phyloP scores from a whole-genome alignment of 37 sponge, comb jelly and placozoan species.

The Aplysina aerophoba region DNA sequence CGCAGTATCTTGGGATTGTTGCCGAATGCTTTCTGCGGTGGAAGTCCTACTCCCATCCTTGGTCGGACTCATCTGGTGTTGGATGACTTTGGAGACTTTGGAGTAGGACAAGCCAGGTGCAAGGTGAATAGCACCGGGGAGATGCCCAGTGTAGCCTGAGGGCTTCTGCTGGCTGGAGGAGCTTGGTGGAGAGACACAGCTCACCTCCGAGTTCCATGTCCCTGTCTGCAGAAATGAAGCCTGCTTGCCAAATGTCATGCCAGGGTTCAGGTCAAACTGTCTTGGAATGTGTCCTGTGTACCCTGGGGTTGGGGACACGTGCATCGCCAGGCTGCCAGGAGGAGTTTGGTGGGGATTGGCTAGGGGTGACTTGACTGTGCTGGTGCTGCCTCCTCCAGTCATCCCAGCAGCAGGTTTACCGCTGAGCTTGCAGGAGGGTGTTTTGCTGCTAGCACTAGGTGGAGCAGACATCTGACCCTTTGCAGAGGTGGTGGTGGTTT shows the following conservation, averaged over 20 bases:
- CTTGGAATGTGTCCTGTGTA: constrained; percentile 27
- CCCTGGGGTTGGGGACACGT: background rate
- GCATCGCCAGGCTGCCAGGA: too few relatives aligned
- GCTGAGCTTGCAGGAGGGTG: too few relatives aligned
- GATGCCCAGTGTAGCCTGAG: constrained; percentile 18
- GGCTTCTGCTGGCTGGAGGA: constrained; percentile 14
- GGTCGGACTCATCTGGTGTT: constrained; percentile 5
- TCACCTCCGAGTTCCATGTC: constrained; percentile 10
- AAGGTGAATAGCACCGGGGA: constrained; percentile 25
- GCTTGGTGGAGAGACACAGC: background rate
- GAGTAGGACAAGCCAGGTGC: constrained; percentile 20
- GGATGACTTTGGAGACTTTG: constrained; percentile 5
- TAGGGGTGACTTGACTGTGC: too few relatives aligned
- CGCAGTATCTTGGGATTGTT: background rate
- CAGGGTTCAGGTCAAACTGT: constrained; percentile 1
- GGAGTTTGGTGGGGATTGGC: too few relatives aligned
- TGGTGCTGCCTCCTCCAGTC: too few relatives aligned
- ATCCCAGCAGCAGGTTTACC: too few relatives aligned
- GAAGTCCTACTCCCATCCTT: background rate
- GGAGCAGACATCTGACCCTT: too few relatives aligned
- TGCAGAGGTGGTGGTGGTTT: too few relatives aligned
- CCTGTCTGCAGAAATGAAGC: background rate
- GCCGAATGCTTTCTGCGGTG: background rate
- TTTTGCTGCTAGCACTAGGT: too few relatives aligned
- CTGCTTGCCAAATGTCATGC: constrained; percentile 5